A percentile compares a stretch with the other conserved stretches of the same genome.
Conservation (phyloP, 2,888 invertebrate species). For the Nephrotoma guestfalica region DNA sequence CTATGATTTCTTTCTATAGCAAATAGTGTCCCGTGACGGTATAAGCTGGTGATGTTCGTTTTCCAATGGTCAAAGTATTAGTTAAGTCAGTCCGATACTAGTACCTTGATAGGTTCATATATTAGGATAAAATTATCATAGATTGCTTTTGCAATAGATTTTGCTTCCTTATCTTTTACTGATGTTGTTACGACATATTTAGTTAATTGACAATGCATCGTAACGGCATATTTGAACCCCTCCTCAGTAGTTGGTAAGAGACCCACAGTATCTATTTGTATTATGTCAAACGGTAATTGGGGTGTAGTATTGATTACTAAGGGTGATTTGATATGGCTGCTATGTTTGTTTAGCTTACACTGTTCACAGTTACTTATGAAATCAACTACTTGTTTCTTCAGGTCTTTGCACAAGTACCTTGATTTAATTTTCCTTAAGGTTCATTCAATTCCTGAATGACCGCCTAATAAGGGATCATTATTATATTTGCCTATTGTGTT, state of each 20-base stretch:
- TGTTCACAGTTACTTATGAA: background rate
- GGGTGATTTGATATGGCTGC: background rate
- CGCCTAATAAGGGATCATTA: background rate
- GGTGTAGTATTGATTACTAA: background rate
- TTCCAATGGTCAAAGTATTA: background rate
- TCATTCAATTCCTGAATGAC: background rate
- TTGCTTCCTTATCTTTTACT: slow-evolving; percentile 9
- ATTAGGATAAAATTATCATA: slow-evolving; percentile 14
- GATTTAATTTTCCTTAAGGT: background rate
- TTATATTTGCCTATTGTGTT: background rate
- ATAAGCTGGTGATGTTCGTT: background rate
- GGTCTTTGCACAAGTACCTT: background rate
- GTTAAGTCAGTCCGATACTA: background rate
- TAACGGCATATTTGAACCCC: background rate
- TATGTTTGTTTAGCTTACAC: background rate
- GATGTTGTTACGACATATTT: slow-evolving; percentile 14
- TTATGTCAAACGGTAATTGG: background rate
- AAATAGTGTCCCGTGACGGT: too few species aligned
- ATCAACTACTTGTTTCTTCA: background rate
- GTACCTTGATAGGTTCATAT: slow-evolving; percentile 9
- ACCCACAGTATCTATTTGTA: background rate
- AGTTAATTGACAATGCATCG: slow-evolving; percentile 14
- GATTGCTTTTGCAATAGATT: background rate
- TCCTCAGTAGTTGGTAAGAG: background rate
- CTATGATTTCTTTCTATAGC: too few species aligned